Conservation (phyloP, 2,113 vertebrate genomes). For the Terrapene triunguis region DNA sequence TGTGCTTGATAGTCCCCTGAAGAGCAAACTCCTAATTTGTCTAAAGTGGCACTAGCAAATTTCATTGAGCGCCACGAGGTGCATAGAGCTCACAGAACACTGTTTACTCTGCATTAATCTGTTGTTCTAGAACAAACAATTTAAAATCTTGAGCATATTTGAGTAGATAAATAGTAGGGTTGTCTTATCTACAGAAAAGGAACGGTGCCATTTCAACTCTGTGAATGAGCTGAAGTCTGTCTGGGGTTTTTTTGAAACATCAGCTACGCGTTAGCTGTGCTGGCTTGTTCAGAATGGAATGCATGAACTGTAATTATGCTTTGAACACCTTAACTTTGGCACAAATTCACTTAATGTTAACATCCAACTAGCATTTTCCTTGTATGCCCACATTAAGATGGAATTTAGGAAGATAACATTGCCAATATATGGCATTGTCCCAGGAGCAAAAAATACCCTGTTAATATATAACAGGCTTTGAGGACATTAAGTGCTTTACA, state of each 20-base stretch:
- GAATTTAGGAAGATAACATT: neutral
- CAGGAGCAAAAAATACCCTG: fast-evolving
- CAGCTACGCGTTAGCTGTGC: neutral
- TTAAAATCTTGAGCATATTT: fast-evolving
- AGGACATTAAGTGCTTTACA: neutral
- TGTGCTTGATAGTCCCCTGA: fast-evolving
- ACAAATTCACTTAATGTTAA: fast-evolving
- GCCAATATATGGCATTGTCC: neutral
- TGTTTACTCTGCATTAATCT: neutral
- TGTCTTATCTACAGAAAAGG: fast-evolving
- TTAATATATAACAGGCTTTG: fast-evolving
- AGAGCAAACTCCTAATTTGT: fast-evolving
- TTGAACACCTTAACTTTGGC: neutral
- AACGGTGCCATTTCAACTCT: neutral
- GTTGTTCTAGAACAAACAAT: neutral
- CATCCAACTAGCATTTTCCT: neutral
- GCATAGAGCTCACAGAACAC: neutral
- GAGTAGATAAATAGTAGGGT: fast-evolving
- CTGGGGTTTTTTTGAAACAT: fast-evolving
- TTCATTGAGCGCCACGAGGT: fast-evolving
- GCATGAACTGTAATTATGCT: neutral
- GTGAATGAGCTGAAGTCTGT: too few species aligned
- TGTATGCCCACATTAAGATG: fast-evolving
- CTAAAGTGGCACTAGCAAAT: neutral
- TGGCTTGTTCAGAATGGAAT: neutral